Evolutionary conservation across 2,113 vertebrate genomes (phyloP).

Genomic region (Craseonycteris thonglongyai): DNA sequence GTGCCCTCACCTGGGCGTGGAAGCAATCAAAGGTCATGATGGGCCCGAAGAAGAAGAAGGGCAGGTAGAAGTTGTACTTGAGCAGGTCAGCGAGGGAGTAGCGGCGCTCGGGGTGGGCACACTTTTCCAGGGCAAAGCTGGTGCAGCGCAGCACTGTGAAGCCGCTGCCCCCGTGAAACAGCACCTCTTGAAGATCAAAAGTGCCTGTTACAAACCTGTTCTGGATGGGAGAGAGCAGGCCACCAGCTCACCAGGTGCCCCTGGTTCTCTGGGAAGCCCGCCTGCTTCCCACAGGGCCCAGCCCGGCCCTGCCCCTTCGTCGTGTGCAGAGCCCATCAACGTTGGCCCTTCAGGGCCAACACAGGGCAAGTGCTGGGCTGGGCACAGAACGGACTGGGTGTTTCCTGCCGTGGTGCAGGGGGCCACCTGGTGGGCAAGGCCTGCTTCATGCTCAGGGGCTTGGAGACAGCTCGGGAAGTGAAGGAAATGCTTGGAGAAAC

Average conservation of each 20-base stretch:
- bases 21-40: conserved; percentile 96
- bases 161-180: conserved; percentile 91
- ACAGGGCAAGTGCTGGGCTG: not conserved
- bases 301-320: not conserved
- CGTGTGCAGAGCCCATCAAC: not conserved
- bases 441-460: not conserved
- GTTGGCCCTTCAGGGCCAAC: not conserved
- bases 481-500: not conserved
- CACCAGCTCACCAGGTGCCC: conserved; percentile 13
- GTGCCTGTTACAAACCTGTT: conserved; percentile 86
- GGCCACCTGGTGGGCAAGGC: not conserved
- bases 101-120: conserved; percentile 84
- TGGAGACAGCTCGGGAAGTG: not conserved
- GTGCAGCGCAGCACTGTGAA: conserved; percentile 94
- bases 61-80: conserved; percentile 99
- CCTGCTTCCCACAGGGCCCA: not conserved
- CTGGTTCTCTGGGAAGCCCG: not conserved
- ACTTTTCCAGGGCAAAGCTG: conserved; percentile 94
- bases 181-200: conserved; percentile 91
- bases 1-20: conserved; percentile 84
- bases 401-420: not conserved
- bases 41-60: conserved; percentile 97
- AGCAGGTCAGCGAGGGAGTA: conserved; percentile 92
- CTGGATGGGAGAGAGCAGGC: conserved; percentile 75
- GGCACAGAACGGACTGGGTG: not conserved